Conservation (phyloP, 1,140 invertebrate genomes). For the Teleogryllus occipitalis region DNA sequence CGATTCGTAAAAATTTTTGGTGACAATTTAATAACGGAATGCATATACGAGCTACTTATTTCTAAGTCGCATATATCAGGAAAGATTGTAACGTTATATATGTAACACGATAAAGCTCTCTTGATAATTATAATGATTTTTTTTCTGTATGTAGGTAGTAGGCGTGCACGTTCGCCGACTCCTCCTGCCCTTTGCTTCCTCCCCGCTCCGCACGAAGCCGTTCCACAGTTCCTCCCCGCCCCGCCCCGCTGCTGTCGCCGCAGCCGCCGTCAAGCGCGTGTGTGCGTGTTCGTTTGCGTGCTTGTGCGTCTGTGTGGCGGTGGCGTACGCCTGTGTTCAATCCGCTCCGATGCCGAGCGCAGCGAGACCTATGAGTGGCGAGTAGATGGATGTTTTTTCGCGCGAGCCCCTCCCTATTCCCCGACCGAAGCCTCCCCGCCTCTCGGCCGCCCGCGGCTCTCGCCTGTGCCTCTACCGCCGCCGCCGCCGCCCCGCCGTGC, state of each 20-base stretch:
- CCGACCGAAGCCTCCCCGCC: background rate
- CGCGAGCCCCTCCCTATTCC: background rate
- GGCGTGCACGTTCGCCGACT: background rate
- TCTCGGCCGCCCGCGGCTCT: background rate
- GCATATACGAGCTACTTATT: background rate
- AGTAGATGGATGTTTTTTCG: background rate
- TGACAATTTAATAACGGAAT: background rate
- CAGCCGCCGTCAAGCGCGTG: background rate
- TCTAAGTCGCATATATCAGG: background rate
- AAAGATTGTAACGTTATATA: background rate
- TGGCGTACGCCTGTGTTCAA: background rate
- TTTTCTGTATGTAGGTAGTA: background rate
- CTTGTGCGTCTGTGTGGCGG: background rate
- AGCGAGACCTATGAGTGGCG: background rate
- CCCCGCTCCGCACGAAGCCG: background rate
- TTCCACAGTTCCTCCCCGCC: background rate
- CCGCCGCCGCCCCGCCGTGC: background rate
- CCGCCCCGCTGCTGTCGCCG: background rate
- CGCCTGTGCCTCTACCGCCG: background rate
- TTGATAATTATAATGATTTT: background rate
- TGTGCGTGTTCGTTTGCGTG: background rate
- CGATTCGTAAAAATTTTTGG: background rate
- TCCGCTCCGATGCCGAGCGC: background rate
- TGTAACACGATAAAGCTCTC: background rate
- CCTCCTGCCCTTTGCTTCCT: background rate